Percentiles rank a stretch among this genome's conserved stretches.
These are phyloP conservation scores for Protonibea diacanthus DNA, from an alignment of 2,797 vertebrate species.

Conservation along the genomic window DNA sequence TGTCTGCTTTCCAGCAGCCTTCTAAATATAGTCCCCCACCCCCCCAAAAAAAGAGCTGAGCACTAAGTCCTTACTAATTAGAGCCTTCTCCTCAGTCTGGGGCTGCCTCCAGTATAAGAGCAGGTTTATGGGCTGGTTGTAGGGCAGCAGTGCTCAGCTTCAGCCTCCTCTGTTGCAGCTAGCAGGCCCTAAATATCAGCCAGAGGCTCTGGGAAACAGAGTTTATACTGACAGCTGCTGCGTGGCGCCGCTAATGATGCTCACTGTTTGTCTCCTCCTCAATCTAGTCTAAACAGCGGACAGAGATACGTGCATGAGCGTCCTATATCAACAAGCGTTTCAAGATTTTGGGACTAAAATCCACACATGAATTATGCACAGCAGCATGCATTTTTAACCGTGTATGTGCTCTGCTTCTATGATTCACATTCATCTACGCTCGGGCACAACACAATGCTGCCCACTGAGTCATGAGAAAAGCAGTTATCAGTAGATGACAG, in stretches of 20 bases:
- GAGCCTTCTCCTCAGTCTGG: constrained; percentile 66
- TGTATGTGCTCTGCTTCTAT: neutral
- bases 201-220: constrained; percentile 36
- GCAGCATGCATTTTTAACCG: constrained; percentile 18
- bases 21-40: constrained; percentile 76
- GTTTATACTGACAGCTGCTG: constrained; percentile 47
- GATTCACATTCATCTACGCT: neutral
- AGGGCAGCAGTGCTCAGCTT: constrained; percentile 32
- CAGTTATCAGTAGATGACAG: constrained; percentile 10
- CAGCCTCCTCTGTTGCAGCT: constrained; percentile 31
- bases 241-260: constrained; percentile 44
- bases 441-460: neutral
- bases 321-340: constrained; percentile 27
- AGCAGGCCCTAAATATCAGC: constrained; percentile 40
- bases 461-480: constrained; percentile 16
- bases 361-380: constrained; percentile 39
- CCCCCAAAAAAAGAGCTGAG: constrained; percentile 47
- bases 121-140: constrained; percentile 68
- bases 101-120: constrained; percentile 56
- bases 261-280: constrained; percentile 36
- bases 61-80: constrained; percentile 77
- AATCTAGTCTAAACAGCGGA: constrained; percentile 16
- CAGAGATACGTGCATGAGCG: neutral
- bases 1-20: constrained; percentile 72
- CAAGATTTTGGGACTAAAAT: constrained; percentile 15